These are phyloP conservation scores for Trypoxylon attenuatum DNA, from an alignment of 2,888 invertebrate species.

Conservation along the genomic window DNA sequence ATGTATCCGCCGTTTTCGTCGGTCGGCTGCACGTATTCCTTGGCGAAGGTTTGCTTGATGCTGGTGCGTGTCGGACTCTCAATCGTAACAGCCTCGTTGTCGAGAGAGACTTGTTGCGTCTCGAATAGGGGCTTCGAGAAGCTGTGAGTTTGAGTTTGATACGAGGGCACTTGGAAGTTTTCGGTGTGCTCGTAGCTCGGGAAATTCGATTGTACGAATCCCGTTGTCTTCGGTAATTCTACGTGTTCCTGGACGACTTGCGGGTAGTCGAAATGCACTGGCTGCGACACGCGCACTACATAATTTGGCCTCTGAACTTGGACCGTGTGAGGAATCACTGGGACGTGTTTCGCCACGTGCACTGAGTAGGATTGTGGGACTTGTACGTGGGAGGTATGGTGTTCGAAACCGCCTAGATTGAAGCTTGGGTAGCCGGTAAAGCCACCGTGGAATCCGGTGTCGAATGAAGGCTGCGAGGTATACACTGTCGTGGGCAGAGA, in stretches of 20 bases:
- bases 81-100: constrained; percentile 39
- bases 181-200: constrained; percentile 1
- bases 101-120: background rate
- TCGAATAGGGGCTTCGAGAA: background rate
- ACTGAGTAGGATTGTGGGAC: background rate
- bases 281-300: background rate
- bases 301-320: background rate
- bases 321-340: background rate
- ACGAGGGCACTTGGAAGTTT: background rate
- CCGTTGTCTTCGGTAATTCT: background rate
- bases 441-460: constrained; percentile 1
- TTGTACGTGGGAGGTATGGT: background rate
- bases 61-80: constrained; percentile 30
- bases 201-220: too few species aligned
- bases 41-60: background rate
- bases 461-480: background rate
- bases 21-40: constrained; percentile 50
- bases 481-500: constrained; percentile 41
- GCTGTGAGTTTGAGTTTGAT: background rate
- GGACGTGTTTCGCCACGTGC: background rate
- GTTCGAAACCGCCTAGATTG: background rate
- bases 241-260: background rate
- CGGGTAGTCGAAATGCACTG: background rate
- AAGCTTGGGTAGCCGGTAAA: background rate
- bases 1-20: constrained; percentile 66